A percentile compares a stretch with the other conserved stretches of the same genome.
Conservation (phyloP, 2,113 vertebrate species). For the Hemiscyllium ocellatum region DNA sequence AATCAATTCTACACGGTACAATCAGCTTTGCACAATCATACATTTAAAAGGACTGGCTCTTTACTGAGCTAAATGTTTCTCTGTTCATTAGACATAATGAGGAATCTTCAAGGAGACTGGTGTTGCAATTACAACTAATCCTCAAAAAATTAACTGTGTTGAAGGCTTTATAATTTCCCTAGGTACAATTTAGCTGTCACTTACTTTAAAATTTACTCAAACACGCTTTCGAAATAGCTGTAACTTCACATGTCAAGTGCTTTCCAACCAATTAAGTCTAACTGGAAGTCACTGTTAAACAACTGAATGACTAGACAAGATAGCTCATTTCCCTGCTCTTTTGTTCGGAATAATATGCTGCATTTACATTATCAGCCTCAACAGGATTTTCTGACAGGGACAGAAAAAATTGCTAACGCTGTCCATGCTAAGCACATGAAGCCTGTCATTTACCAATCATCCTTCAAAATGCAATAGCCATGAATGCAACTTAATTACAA, state of each 20-base stretch:
- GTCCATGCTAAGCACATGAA: constrained; percentile 68
- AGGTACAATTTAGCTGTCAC: constrained; percentile 99
- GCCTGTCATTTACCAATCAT: constrained; percentile 81
- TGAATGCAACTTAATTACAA: constrained; percentile 80
- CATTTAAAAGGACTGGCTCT: constrained; percentile 54
- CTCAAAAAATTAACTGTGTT: constrained; percentile 91
- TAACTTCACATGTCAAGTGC: constrained; percentile 99
- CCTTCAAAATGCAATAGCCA: constrained; percentile 74
- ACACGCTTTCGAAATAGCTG: constrained; percentile 87
- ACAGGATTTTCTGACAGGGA: constrained; percentile 79
- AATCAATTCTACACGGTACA: constrained; percentile 58
- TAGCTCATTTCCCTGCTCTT: constrained; percentile 91
- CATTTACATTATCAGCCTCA: constrained; percentile 87
- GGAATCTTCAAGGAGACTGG: constrained; percentile 74
- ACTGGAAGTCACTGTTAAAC: constrained; percentile 84
- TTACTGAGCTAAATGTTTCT: constrained; percentile 57
- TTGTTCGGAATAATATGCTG: constrained; percentile 87
- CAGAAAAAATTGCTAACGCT: constrained; percentile 60
- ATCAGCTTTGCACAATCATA: constrained; percentile 57
- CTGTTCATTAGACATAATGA: constrained; percentile 66
- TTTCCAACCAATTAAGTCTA: constrained; percentile 99
- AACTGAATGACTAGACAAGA: constrained; percentile 99
- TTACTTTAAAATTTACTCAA: constrained; percentile 95
- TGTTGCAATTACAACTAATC: constrained; percentile 88
- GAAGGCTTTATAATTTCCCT: constrained; percentile 99